Conservation (phyloP, 2,888 invertebrate genomes). For the Rutpela maculata region DNA sequence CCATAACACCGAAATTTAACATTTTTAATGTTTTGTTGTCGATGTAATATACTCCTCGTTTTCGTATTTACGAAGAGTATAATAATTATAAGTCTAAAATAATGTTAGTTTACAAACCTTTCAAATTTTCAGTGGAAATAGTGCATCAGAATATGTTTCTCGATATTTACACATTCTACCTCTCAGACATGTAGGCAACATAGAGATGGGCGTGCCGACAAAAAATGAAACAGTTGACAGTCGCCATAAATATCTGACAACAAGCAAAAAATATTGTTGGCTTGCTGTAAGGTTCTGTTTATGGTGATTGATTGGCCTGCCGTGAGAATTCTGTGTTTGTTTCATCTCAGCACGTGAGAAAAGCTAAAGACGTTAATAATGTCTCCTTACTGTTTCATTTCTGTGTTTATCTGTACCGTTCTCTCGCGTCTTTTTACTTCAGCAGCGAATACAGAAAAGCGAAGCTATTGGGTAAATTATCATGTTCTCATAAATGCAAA, state of each 20-base stretch:
- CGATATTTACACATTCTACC: no score
- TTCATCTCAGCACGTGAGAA: background rate
- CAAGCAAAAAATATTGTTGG: background rate
- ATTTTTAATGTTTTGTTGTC: no score
- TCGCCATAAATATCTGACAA: constrained; percentile 7
- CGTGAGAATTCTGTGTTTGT: constrained; percentile 1
- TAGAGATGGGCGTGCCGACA: background rate
- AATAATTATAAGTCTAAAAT: no score
- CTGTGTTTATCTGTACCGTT: background rate
- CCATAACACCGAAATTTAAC: no score
- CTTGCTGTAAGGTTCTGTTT: constrained; percentile 1
- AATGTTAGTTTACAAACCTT: no score
- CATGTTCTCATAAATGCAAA: no score
- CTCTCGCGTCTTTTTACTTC: background rate
- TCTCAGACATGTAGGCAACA: background rate
- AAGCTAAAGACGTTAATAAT: constrained; percentile 7
- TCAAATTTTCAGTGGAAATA: no score
- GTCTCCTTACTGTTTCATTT: background rate
- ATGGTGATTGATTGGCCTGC: background rate
- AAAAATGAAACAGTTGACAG: background rate
- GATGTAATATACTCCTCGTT: no score
- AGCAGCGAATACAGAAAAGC: background rate
- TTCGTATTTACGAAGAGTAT: no score
- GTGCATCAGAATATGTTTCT: no score
- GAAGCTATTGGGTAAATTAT: no score